These are phyloP conservation scores for Vesta saturnalis DNA, from an alignment of 2,888 invertebrate genomes.

Conservation along the genomic window DNA sequence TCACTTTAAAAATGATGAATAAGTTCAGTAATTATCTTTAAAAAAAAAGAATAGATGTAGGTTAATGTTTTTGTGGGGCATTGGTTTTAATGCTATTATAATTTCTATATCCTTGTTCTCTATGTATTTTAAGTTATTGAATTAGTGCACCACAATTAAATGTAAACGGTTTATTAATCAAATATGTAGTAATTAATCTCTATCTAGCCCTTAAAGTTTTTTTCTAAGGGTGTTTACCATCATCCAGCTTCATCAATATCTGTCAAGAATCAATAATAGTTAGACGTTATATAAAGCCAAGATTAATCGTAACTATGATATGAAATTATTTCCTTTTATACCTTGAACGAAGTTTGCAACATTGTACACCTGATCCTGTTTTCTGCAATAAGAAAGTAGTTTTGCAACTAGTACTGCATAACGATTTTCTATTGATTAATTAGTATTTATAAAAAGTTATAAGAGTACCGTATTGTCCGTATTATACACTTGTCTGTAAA, in stretches of 20 bases:
- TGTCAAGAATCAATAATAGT: not conserved
- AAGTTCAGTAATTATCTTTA: not conserved
- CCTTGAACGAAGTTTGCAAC: not conserved
- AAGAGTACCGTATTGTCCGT: not conserved
- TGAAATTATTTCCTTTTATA: slow-evolving; percentile 8
- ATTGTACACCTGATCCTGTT: slow-evolving; percentile 1
- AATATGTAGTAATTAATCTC: too few relatives aligned
- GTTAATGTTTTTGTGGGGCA: too few relatives aligned
- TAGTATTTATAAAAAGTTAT: not conserved
- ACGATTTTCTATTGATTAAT: slow-evolving; percentile 10
- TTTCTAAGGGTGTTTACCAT: not conserved
- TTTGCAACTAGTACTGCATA: not conserved
- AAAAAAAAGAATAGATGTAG: not conserved
- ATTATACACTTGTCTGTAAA: too few relatives aligned
- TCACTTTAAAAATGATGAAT: not conserved
- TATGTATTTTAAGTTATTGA: too few relatives aligned
- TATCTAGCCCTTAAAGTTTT: not conserved
- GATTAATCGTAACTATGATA: slow-evolving; percentile 6
- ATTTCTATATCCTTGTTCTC: too few relatives aligned
- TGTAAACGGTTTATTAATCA: too few relatives aligned
- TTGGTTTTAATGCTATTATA: too few relatives aligned
- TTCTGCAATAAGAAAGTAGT: slow-evolving; percentile 11
- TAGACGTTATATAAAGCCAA: not conserved
- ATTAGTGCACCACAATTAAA: too few relatives aligned
- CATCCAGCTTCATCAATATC: not conserved